Evolutionary conservation across 2,113 vertebrate species (phyloP), one percentile per base, ranked within the genome.

Genomic region (Osmerus eperlanus): DNA sequence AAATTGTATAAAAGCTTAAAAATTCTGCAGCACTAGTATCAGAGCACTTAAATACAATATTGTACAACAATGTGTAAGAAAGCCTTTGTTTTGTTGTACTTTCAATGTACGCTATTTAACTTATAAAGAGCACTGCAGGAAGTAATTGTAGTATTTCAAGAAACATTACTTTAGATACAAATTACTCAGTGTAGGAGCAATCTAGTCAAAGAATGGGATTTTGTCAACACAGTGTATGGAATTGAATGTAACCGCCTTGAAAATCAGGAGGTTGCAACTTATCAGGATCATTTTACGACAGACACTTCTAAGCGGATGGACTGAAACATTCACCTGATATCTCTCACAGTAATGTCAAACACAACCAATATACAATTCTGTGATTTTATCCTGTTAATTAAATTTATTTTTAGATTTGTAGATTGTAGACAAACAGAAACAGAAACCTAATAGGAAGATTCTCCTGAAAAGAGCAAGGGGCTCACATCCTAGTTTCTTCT

Each of bases 401-500:
- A 15, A 13, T 62, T 21, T 21, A 21, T 21, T 21, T 21, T 21
- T 21, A 21, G 21, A 21, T 21, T 21, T 21, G 23, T 25, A 16
- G 60, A 14, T 62, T 28, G 16, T 28, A 62, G 23, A 23, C 13
- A 62, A 62, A 23, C 60, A 62, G 21, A 61, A 29, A 19, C 21
- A 19, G 28, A 6, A 6, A 28, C 25, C 23, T 23, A 28, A 62
- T 16, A 62, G 13, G 12, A 28, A 29, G 21, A 0, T 62, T 62
- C 23, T 6, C 4, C 9, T 47, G 41, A 47, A 47, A 47, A 47
- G 41, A 47, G 41, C 41, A 15, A 36, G 28, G 21, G 19, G 7
- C 70, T 95, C 78, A 95, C 94, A 96, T 96, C 73, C 91, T 93
- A 11, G 92, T 96, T 84, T 96, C 94, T 51, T 96, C 94, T 14